Conservation (phyloP, 2,113 vertebrate species). For the Fukomys damarensis region DNA sequence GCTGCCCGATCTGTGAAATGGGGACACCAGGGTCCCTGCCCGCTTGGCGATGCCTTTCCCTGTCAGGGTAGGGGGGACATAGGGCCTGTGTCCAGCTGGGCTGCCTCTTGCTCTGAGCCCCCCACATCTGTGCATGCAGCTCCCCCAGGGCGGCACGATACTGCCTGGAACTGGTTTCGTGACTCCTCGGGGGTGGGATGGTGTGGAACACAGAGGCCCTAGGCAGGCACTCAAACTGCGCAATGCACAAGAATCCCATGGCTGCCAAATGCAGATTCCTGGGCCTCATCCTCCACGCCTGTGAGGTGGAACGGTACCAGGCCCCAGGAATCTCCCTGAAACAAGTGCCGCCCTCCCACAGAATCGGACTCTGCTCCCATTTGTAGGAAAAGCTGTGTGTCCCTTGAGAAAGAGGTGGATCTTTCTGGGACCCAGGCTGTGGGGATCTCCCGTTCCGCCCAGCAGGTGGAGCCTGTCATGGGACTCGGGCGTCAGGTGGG, state of each 20-base stretch:
- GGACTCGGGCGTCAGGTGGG: neutral
- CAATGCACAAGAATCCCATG: fast-evolving
- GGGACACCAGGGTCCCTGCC: neutral
- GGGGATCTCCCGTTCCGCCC: neutral
- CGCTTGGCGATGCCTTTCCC: neutral
- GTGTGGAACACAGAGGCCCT: too few relatives aligned
- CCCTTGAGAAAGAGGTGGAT: neutral
- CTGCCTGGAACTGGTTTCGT: neutral
- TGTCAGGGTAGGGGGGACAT: too few relatives aligned
- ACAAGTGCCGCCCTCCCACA: fast-evolving
- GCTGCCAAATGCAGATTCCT: neutral
- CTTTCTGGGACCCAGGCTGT: neutral
- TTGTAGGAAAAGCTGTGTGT: neutral
- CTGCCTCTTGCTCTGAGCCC: neutral
- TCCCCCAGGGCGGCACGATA: neutral
- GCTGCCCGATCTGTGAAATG: neutral
- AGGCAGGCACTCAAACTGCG: neutral
- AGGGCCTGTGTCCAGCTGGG: neutral
- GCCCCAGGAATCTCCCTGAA: neutral
- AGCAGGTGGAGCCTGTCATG: neutral
- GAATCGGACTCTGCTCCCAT: neutral
- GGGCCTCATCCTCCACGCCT: neutral
- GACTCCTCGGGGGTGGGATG: neutral
- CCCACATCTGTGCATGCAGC: neutral
- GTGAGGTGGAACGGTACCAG: neutral